These are phyloP conservation scores for Megaceryle torquata DNA, from an alignment of 2,113 vertebrate genomes.

Conservation along the genomic window DNA sequence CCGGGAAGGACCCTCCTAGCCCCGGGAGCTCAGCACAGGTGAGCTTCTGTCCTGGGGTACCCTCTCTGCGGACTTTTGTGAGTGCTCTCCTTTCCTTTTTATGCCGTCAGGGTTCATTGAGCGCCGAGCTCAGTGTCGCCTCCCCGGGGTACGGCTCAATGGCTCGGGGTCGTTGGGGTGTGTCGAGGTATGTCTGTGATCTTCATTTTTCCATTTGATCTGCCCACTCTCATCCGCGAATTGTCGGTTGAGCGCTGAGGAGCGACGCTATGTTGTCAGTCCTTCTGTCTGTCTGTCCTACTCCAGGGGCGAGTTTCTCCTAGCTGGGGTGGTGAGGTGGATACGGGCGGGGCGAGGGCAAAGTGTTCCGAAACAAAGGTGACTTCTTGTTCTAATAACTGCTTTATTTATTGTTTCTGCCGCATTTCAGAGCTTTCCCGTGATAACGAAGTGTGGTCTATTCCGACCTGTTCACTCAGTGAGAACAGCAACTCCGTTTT, in stretches of 20 bases:
- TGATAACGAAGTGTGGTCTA: neutral
- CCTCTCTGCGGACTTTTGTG: fast-evolving
- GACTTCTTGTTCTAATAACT: neutral
- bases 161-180: fast-evolving
- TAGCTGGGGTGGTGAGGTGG: fast-evolving
- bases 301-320: fast-evolving
- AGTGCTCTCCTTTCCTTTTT: fast-evolving
- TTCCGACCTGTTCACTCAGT: fast-evolving
- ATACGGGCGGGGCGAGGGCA: fast-evolving
- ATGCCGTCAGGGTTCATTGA: fast-evolving
- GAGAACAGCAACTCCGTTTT: neutral
- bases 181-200: fast-evolving
- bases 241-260: fast-evolving
- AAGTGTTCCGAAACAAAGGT: fast-evolving
- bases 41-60: neutral
- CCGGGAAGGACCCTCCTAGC: neutral
- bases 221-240: fast-evolving
- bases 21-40: neutral
- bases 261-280: fast-evolving
- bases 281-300: neutral
- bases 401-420: neutral
- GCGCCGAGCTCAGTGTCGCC: fast-evolving
- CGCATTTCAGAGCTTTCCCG: neutral
- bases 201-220: neutral
- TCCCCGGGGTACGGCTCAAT: fast-evolving